Evolutionary conservation across 1,140 invertebrate species (phyloP).

Genomic region (Pseudobourletiella spinata): DNA sequence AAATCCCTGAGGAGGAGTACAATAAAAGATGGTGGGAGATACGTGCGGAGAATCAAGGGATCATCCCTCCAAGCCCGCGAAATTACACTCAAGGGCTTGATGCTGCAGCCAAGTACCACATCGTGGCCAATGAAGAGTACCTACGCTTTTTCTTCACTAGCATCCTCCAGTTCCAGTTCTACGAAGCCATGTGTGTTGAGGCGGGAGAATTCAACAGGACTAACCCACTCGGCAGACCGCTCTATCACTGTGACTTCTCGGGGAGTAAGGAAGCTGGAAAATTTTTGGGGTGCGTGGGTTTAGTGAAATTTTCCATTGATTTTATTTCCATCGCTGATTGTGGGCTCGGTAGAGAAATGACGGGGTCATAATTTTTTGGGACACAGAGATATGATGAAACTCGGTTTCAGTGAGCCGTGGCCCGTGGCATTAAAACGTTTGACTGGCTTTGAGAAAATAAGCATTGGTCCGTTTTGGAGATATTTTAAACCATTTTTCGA

Average conservation of each 20-base stretch:
- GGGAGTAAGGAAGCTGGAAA: constrained; percentile 41
- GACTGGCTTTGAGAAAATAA: constrained; percentile 41
- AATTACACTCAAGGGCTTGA: constrained; percentile 68
- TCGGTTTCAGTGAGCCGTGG: constrained; percentile 46
- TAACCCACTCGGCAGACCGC: constrained; percentile 38
- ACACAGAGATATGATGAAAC: too few species aligned
- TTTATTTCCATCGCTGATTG: too few species aligned
- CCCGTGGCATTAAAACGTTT: constrained; percentile 41
- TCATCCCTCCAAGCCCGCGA: constrained; percentile 71
- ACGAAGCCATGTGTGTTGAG: constrained; percentile 53
- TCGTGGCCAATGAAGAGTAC: constrained; percentile 48
- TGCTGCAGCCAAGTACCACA: constrained; percentile 89
- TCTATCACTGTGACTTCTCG: constrained; percentile 45
- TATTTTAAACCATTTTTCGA: constrained; percentile 37
- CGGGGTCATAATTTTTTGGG: too few species aligned
- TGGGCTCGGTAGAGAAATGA: constrained; percentile 42
- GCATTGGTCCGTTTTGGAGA: constrained; percentile 38
- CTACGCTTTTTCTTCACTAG: constrained; percentile 88
- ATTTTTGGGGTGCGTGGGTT: constrained; percentile 34
- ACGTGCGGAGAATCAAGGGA: constrained; percentile 56
- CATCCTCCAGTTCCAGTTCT: too few species aligned
- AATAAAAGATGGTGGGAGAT: constrained; percentile 46
- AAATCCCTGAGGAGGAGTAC: constrained; percentile 38
- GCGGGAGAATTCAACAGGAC: too few species aligned
- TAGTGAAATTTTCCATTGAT: too few species aligned